Conservation (phyloP, 2,113 vertebrate genomes). For the Podiceps cristatus region DNA sequence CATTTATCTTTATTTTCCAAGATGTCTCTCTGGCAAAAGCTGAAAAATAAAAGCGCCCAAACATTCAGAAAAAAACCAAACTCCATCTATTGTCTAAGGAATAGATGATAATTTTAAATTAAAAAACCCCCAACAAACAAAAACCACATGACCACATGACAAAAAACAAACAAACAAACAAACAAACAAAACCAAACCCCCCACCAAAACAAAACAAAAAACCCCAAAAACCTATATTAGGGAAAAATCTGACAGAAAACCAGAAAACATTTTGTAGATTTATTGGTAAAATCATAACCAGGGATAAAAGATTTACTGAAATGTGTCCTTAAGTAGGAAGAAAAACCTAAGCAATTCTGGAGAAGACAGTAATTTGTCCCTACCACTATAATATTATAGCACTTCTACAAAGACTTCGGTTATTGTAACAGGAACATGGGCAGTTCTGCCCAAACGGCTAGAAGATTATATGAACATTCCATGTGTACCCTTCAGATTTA, state of each 20-base stretch:
- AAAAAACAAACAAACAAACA: too few relatives aligned
- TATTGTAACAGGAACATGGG: not conserved
- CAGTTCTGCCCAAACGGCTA: not conserved
- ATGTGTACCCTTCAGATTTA: too few relatives aligned
- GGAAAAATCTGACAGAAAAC: not conserved
- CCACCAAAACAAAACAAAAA: not conserved
- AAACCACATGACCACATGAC: too few relatives aligned
- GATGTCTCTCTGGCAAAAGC: conserved; percentile 60
- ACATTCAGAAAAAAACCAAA: not conserved
- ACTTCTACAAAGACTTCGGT: not conserved
- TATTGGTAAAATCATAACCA: not conserved
- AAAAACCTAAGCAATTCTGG: not conserved
- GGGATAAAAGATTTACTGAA: not conserved
- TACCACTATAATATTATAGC: fast-evolving
- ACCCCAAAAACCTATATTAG: not conserved
- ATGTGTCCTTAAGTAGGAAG: not conserved
- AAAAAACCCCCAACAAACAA: not conserved
- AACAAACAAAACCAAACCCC: too few relatives aligned
- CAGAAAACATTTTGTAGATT: not conserved
- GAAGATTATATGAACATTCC: not conserved
- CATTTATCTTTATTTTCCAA: conserved; percentile 80
- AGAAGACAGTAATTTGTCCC: not conserved
- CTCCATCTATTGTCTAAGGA: not conserved
- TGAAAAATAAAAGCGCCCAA: conserved; percentile 44
- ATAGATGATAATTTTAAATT: not conserved